Conservation (phyloP, 2,888 invertebrate genomes). For the Ennomos erosarius region DNA sequence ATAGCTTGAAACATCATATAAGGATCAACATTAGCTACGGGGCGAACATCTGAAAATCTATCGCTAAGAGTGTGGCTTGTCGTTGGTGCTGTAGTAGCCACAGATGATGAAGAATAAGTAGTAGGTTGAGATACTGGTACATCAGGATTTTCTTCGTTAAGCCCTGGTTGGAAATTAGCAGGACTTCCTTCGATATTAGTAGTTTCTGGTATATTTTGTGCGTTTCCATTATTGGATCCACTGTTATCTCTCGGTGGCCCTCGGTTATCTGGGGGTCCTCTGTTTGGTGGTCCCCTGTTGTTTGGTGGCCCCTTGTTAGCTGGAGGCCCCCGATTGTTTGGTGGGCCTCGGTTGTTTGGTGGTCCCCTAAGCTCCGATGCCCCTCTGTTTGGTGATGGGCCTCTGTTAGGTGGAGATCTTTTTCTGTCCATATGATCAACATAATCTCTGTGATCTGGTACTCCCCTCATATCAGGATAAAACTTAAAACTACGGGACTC, state of each 20-base stretch:
- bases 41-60: slow-evolving; percentile 14
- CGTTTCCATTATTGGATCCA: slow-evolving; percentile 21
- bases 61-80: slow-evolving; percentile 7
- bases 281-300: slow-evolving; percentile 33
- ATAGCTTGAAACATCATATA: slow-evolving; percentile 51
- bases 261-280: slow-evolving; percentile 29
- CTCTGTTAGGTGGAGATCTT: slow-evolving; percentile 25
- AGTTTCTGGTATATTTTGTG: slow-evolving; percentile 2
- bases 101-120: not conserved
- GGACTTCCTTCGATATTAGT: no score
- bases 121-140: slow-evolving; percentile 8
- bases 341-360: slow-evolving; percentile 26
- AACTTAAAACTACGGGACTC: slow-evolving; percentile 22
- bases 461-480: slow-evolving; percentile 21
- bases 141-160: slow-evolving; percentile 7
- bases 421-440: not conserved
- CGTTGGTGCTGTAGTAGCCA: slow-evolving; percentile 3
- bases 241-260: slow-evolving; percentile 24
- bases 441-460: slow-evolving; percentile 31
- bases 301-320: slow-evolving; percentile 33
- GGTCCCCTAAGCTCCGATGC: slow-evolving; percentile 34
- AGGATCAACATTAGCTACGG: slow-evolving; percentile 33
- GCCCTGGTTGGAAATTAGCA: slow-evolving; percentile 1
- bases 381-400: slow-evolving; percentile 27
- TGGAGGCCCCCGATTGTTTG: slow-evolving; percentile 35